Evolutionary conservation across 2,888 invertebrate species (phyloP).

Genomic region (Dascillus cervinus): DNA sequence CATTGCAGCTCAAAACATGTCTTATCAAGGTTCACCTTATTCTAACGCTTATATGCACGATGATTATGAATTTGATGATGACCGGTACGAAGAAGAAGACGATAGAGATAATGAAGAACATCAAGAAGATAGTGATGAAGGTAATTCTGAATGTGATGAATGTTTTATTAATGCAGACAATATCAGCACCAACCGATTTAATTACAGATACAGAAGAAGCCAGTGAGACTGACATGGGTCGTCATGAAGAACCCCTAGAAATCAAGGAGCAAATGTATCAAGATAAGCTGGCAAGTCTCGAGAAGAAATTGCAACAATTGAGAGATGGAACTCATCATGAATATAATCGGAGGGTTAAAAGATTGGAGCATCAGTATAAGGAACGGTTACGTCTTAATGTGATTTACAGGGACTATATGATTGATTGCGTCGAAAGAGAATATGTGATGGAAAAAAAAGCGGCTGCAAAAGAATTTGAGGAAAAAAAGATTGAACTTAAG

Average conservation of each 20-base stretch:
- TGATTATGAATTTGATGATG: slow-evolving; percentile 68
- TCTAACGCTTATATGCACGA: slow-evolving; percentile 56
- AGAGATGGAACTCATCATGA: slow-evolving; percentile 83
- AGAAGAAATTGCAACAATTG: slow-evolving; percentile 83
- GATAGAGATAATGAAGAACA: slow-evolving; percentile 58
- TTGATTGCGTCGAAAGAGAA: slow-evolving; percentile 81
- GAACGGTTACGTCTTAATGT: slow-evolving; percentile 73
- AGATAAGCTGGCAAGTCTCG: slow-evolving; percentile 80
- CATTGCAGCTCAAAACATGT: no score
- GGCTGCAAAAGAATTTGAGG: slow-evolving; percentile 88
- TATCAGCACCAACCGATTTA: no score
- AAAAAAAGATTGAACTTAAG: slow-evolving; percentile 84
- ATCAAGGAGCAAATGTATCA: slow-evolving; percentile 87
- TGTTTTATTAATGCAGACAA: no score
- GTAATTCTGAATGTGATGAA: slow-evolving; percentile 36
- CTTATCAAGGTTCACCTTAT: slow-evolving; percentile 60
- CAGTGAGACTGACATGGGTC: slow-evolving; percentile 87
- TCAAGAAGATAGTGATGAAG: slow-evolving; percentile 51
- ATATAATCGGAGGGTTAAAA: slow-evolving; percentile 71
- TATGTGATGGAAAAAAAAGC: slow-evolving; percentile 82
- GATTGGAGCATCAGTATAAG: slow-evolving; percentile 72
- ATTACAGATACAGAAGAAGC: slow-evolving; percentile 94
- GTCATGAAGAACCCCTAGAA: slow-evolving; percentile 72
- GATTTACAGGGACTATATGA: slow-evolving; percentile 71
- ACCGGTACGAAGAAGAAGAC: slow-evolving; percentile 64